Percentiles rank a stretch among this genome's conserved stretches.
phyloP scores from a whole-genome alignment of 2,888 invertebrate genomes.

The Eilema depressum region DNA sequence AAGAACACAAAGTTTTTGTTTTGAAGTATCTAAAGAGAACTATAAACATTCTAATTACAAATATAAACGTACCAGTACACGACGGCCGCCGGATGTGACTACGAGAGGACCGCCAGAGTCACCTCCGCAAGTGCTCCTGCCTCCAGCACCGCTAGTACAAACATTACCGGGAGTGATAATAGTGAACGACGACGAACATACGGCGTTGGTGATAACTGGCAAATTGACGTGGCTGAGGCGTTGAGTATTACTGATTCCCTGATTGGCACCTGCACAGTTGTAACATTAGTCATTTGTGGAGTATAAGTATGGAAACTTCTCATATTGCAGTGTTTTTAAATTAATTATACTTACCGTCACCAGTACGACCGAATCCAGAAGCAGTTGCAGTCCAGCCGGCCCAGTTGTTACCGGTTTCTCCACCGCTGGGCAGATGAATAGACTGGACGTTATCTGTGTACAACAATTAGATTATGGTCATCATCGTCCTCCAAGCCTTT shows the following conservation, averaged over 20 bases:
- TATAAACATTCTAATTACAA: not conserved
- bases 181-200: constrained; percentile 49
- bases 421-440: constrained; percentile 54
- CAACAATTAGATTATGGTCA: constrained; percentile 10
- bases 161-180: constrained; percentile 59
- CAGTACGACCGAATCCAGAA: constrained; percentile 60
- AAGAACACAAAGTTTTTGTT: not conserved
- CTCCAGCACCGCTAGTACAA: constrained; percentile 61
- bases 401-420: constrained; percentile 48
- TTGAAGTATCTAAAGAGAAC: too few relatives aligned
- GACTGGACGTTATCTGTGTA: constrained; percentile 52
- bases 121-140: constrained; percentile 60
- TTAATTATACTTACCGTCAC: constrained; percentile 50
- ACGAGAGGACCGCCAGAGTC: constrained; percentile 74
- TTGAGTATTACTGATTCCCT: not conserved
- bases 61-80: constrained; percentile 14
- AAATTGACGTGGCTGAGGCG: constrained; percentile 12
- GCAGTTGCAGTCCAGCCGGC: constrained; percentile 49
- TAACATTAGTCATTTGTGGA: not conserved
- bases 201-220: constrained; percentile 60
- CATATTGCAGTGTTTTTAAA: not conserved
- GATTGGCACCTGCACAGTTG: not conserved
- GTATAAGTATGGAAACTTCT: not conserved
- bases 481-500: not conserved
- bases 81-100: not conserved